phyloP scores from a whole-genome alignment of 1,140 invertebrate species.

The Agrypnia vestita region DNA sequence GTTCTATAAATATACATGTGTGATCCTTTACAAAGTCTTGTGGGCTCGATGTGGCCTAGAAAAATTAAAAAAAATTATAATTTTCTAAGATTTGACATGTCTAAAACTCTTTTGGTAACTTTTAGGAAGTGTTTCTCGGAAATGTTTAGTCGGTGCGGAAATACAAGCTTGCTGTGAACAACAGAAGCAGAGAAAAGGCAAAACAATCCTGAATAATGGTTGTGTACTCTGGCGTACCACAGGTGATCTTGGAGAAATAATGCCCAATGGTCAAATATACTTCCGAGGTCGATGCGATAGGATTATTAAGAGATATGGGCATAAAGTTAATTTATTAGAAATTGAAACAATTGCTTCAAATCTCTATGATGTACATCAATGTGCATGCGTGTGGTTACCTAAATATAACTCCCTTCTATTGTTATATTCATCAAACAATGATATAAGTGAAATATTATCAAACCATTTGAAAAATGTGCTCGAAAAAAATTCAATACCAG shows the following conservation, averaged over 20 bases:
- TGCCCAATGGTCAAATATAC: conserved; percentile 72
- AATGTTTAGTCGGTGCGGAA: conserved; percentile 72
- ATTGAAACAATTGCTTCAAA: conserved; percentile 75
- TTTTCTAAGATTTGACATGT: no score
- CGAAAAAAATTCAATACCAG: conserved; percentile 65
- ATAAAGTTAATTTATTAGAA: conserved; percentile 76
- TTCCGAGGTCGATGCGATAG: conserved; percentile 79
- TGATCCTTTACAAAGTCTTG: neutral
- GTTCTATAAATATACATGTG: neutral
- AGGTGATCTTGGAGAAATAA: conserved; percentile 79
- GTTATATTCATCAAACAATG: conserved; percentile 67
- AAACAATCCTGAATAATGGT: conserved; percentile 40
- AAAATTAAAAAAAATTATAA: conserved; percentile 5
- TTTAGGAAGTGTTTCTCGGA: conserved; percentile 76
- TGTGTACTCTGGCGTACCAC: conserved; percentile 76
- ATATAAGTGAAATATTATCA: conserved; percentile 60
- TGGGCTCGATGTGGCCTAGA: neutral
- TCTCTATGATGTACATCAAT: conserved; percentile 70
- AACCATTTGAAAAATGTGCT: conserved; percentile 53
- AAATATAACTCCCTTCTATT: conserved; percentile 70
- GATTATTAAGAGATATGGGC: conserved; percentile 83
- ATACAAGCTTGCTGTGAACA: neutral
- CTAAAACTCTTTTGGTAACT: conserved; percentile 54
- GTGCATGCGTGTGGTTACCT: conserved; percentile 72
- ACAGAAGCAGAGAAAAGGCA: neutral